These are phyloP conservation scores for Agonum fuliginosum DNA, from an alignment of 2,888 invertebrate genomes.

Conservation along the genomic window DNA sequence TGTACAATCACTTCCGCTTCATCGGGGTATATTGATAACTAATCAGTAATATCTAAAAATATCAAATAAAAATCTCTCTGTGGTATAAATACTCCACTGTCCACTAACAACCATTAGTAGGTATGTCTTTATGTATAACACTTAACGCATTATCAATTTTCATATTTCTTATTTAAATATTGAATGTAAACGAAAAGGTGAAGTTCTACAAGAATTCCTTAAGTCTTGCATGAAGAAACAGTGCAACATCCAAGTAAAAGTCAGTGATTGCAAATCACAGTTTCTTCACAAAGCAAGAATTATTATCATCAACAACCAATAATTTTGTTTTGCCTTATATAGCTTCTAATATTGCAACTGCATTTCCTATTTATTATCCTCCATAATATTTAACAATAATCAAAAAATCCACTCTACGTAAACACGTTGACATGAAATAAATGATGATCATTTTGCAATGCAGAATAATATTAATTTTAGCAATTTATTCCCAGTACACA, in stretches of 20 bases:
- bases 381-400: constrained; percentile 16
- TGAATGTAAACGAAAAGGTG: too few species aligned
- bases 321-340: constrained; percentile 46
- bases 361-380: constrained; percentile 35
- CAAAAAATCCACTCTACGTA: constrained; percentile 6
- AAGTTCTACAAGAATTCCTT: too few species aligned
- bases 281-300: constrained; percentile 34
- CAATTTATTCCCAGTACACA: constrained; percentile 25
- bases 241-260: constrained; percentile 12
- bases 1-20: too few species aligned
- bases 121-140: too few species aligned
- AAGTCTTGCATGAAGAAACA: constrained; percentile 10
- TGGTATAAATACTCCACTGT: too few species aligned
- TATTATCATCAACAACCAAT: constrained; percentile 21
- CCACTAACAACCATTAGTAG: too few species aligned
- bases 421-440: constrained; percentile 30
- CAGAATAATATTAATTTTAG: constrained; percentile 30
- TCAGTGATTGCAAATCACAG: constrained; percentile 28
- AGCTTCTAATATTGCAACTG: constrained; percentile 13
- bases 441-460: constrained; percentile 35
- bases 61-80: too few species aligned
- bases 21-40: too few species aligned
- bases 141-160: too few species aligned
- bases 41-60: too few species aligned
- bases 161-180: too few species aligned